Base-by-base conservation (phyloP, 2,888 invertebrate genomes). In the Halictus quadricinctus region DNA sequence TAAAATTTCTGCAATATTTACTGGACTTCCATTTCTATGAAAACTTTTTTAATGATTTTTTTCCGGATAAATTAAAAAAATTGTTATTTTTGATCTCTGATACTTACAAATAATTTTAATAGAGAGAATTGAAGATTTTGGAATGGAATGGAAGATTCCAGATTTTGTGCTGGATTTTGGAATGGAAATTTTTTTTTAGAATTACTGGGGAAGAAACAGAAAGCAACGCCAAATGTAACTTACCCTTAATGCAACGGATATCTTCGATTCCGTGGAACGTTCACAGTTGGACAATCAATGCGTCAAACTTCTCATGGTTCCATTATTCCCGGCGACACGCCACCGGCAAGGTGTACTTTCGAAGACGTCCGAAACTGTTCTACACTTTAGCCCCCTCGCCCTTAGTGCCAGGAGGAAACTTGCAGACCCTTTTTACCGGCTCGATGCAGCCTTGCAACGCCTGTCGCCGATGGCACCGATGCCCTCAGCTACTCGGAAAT, bases 401-500 rank as follows among this genome's bases (percentile, higher is more conserved):
- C 88, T 86, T 87, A 88, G 87, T 86, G 79, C 83, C 72, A 69
- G 83, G 85, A 85, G 76, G 76, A 72, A 79, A 84, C 80, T 88
- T 88, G 48, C 83, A 58, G 12, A 18, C 70, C 72, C 76, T 80
- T 81, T 79, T 83, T 76, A 80, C 74, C 72, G 18, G 60, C 76
- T 41, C 66, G 48, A 60, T 50, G 46, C n/a, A 41, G n/a, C 54
- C 76, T 46, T 36, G 77, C 72, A 69, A 81, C 77, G 87, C 80
- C 81, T 87, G 87, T 75, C 82, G 81, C 69, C 80, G 80, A 58
- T 70, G 74, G 64, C 72, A 83, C 76, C 90, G 76, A 73, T 66
- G 81, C 81, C 86, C 80, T 83, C 84, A 83, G 84, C 83, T 86
- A 82, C 87, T 90, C 88, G 83, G 83, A 90, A 89, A 90, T 89